Conservation (phyloP, 2,113 vertebrate genomes). For the Lasiurus cinereus region DNA sequence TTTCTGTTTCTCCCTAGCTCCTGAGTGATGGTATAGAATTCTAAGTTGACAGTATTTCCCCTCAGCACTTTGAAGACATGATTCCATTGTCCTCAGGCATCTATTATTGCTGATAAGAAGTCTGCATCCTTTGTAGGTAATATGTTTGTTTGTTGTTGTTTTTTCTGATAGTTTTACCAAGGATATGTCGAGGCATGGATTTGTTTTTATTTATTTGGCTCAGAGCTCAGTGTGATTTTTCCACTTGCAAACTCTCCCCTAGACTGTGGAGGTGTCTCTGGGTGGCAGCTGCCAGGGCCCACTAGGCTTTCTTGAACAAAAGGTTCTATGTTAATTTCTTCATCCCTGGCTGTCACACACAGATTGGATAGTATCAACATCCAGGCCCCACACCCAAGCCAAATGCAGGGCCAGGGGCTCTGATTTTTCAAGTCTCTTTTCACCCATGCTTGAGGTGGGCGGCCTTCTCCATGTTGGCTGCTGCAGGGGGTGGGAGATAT, state of each 20-base stretch:
- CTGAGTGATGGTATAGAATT: background rate
- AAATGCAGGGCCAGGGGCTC: background rate
- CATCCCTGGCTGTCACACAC: background rate
- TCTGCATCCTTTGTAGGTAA: slow-evolving; percentile 22
- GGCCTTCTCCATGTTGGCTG: background rate
- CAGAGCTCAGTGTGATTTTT: background rate
- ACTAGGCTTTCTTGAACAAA: background rate
- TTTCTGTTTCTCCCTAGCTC: slow-evolving; percentile 15
- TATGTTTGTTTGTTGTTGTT: background rate
- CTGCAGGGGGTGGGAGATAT: background rate
- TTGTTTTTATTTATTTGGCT: slow-evolving; percentile 19
- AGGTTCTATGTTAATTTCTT: background rate
- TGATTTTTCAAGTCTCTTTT: background rate
- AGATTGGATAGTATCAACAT: background rate
- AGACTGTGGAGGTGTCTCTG: background rate
- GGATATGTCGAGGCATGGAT: background rate
- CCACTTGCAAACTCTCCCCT: background rate
- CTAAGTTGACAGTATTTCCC: slow-evolving; percentile 58
- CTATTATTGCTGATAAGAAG: slow-evolving; percentile 30
- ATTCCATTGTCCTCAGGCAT: slow-evolving; percentile 1
- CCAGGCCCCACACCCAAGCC: background rate
- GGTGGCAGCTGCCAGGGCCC: background rate
- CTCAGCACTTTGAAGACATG: slow-evolving; percentile 1
- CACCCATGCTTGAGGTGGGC: background rate
- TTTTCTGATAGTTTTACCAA: slow-evolving; percentile 1